Evolutionary conservation across 2,113 vertebrate genomes (phyloP), one percentile per base, ranked within the genome.

Genomic region (Psettodes erumei): DNA sequence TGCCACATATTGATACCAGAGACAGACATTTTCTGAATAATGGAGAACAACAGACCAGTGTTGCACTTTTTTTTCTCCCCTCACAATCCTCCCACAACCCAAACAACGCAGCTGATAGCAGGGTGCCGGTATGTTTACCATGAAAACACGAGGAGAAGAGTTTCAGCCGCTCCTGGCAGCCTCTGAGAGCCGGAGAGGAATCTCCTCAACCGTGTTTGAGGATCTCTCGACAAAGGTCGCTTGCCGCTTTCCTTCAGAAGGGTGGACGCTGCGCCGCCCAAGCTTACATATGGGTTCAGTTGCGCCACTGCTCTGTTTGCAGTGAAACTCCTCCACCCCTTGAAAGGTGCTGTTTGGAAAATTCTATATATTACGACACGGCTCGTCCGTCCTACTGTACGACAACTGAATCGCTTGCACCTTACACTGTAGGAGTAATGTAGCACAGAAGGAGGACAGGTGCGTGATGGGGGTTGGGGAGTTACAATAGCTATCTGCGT

Each of bases 71-170:
- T 6, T 33, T 35, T 50, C 13, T 48, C 27, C 8, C n/a, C 43
- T 18, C 67, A 68, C 63, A 76, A 56, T 65, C 4, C 59, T 60
- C 65, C 69, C 19, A 73, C 28, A 75, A 58, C 58, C 65, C 48
- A 40, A 58, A 82, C 56, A 54, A 66, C 15, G 6, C 21, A 47
- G 59, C 59, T n/a, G 23, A 21, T 7, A 48, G 74, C 40, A 62
- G 40, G 40, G 25, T 30, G 68, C 38, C 23, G 55, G 64, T 33
- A 54, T 30, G 53, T 62, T 51, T 66, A 53, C 61, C 50, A 76
- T 50, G 54, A 66, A 72, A 55, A 67, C 21, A 42, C 40, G 53
- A 61, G 61, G 68, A 68, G 40, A 51, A 42, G 47, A 27, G 65
- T 55, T 69, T 79, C 38, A 70, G 43, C 61, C 47, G 55, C 35